Evolutionary conservation across 2,113 vertebrate genomes (phyloP).

Genomic region (Clarias magur): DNA sequence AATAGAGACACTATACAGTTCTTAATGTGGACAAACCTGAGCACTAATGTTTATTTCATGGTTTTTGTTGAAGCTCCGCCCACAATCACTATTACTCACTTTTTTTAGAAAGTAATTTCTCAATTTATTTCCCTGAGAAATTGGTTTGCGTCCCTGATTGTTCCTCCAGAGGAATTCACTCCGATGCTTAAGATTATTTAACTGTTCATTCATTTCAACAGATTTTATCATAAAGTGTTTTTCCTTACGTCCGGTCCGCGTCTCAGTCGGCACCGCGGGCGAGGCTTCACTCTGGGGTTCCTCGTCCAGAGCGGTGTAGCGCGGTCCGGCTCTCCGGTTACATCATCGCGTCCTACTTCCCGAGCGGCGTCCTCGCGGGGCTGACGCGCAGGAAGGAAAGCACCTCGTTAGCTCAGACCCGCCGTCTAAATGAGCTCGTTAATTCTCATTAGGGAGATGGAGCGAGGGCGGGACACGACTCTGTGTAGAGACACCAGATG

Average conservation of each 20-base stretch:
- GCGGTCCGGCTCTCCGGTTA: background rate
- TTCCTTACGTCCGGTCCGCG: background rate
- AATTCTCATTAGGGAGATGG: constrained; percentile 38
- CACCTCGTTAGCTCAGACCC: constrained; percentile 24
- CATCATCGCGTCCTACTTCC: constrained; percentile 10
- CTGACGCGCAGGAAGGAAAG: background rate
- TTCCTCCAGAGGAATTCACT: background rate
- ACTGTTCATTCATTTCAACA: background rate
- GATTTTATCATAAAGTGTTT: background rate
- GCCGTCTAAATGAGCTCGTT: constrained; percentile 17
- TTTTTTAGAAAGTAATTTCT: background rate
- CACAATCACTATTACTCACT: background rate
- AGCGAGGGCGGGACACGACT: constrained; percentile 14
- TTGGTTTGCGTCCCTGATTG: background rate
- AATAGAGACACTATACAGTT: background rate
- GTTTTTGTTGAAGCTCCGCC: background rate
- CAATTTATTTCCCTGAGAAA: background rate
- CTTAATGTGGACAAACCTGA: background rate
- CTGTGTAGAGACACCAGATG: constrained; percentile 3
- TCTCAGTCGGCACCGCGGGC: background rate
- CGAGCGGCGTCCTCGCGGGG: background rate
- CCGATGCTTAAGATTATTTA: too few relatives aligned
- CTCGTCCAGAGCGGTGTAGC: background rate
- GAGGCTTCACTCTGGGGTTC: background rate
- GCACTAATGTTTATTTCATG: background rate